Evolutionary conservation across 2,888 invertebrate species (phyloP), one percentile per base, ranked within the genome.

Genomic region (Ligdia adustata): DNA sequence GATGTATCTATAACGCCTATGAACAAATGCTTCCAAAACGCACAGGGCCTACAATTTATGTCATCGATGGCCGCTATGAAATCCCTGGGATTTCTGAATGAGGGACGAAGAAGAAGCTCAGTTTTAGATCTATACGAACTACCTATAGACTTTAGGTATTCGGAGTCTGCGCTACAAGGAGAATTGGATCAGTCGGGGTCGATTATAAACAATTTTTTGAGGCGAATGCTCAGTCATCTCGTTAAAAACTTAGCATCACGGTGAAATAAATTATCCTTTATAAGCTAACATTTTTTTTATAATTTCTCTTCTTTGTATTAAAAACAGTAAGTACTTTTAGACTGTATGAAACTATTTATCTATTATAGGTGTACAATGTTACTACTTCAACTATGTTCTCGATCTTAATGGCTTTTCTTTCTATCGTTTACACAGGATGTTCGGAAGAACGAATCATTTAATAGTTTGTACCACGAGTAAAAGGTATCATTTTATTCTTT

Each of bases 1-100:
- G 87, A 86, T 57, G 83, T 87, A 0, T 82, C 86, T 4, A 72
- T 87, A 37, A 63, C 62, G 2, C 66, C 81, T 3, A 31, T 84
- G 12, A 55, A 56, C n/a, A 72, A 63, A 51, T 88, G 87, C 50
- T 81, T 68, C 52, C 51, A 58, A 3, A 79, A 79, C 22, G 65
- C 75, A 0, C 60, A 72, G 1, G 64, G 55, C 0, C 51, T 84
- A 1, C 49, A 70, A 27, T 86, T 85, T 40, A 78, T 82, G 77
- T 62, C 72, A 9, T 74, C 80, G 44, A 52, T 80, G 2, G 85
- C 83, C 1, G 77, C 73, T 0, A 46, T 84, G 55, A 85, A 82
- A 47, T 75, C 79, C 0, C 40, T 87, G 1, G 60, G 62, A 1
- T 60, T 86, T 1, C 48, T 86, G 1, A 69, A 69, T 1, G 70